Conservation (phyloP, 1,140 invertebrate species). For the Pseudomyrmex pallidus region DNA sequence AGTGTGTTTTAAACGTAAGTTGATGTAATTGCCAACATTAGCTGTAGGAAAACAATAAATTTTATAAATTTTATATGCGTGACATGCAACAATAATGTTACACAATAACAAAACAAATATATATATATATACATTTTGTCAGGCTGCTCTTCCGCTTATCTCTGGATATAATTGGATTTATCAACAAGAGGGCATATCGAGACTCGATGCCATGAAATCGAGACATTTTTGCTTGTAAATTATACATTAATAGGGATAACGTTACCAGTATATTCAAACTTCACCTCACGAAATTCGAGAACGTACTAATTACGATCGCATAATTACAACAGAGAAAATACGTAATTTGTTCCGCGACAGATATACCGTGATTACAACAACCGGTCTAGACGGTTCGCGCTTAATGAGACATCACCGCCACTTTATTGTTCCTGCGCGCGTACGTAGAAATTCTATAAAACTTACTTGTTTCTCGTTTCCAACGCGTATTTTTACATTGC, state of each 20-base stretch:
- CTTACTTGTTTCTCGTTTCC: conserved; percentile 10
- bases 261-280: conserved; percentile 43
- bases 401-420: conserved; percentile 31
- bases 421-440: conserved; percentile 21
- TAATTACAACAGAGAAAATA: conserved; percentile 48
- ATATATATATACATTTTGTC: not conserved
- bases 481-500: not conserved
- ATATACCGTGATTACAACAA: conserved; percentile 38
- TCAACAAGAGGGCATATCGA: conserved; percentile 10
- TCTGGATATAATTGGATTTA: conserved; percentile 42
- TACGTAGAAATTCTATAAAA: conserved; percentile 9
- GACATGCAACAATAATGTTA: no score
- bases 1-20: no score
- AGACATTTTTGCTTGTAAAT: conserved; percentile 38
- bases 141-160: not conserved
- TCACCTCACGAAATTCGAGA: conserved; percentile 40
- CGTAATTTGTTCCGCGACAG: conserved; percentile 35
- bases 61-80: no score
- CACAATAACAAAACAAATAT: no score
- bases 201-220: conserved; percentile 31
- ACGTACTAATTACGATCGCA: conserved; percentile 49
- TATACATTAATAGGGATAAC: conserved; percentile 43
- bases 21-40: no score
- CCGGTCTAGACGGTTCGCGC: conserved; percentile 6
- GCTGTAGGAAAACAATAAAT: no score